These are phyloP conservation scores for Nudaria mundana DNA, from an alignment of 2,888 invertebrate species.

Conservation along the genomic window DNA sequence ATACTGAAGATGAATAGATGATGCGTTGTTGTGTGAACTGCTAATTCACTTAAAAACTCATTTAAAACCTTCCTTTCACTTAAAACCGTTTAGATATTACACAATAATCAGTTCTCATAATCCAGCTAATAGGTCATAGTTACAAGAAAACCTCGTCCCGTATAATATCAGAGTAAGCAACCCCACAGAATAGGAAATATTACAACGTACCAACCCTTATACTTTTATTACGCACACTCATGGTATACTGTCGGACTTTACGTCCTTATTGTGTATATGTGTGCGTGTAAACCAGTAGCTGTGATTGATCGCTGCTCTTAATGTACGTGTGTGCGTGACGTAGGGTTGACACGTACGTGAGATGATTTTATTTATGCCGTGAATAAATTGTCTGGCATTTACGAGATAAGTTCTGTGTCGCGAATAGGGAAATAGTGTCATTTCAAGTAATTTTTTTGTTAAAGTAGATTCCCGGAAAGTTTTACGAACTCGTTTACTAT, in stretches of 20 bases:
- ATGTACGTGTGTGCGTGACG: constrained; percentile 33
- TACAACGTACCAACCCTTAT: constrained; percentile 32
- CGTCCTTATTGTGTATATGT: constrained; percentile 12
- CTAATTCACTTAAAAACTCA: no score
- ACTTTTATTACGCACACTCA: constrained; percentile 41
- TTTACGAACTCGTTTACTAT: background rate
- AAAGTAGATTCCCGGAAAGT: constrained; percentile 10
- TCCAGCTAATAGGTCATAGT: constrained; percentile 23
- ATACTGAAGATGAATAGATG: no score
- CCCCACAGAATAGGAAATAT: no score
- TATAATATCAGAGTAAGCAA: constrained; percentile 21
- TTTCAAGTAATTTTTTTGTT: constrained; percentile 12
- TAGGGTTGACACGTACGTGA: constrained; percentile 45
- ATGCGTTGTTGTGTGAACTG: no score
- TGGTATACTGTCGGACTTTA: constrained; percentile 24
- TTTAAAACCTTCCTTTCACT: no score
- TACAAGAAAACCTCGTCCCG: constrained; percentile 31
- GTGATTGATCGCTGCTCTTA: constrained; percentile 45
- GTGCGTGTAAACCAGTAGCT: constrained; percentile 25
- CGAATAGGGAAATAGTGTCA: constrained; percentile 21
- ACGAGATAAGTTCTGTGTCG: constrained; percentile 20
- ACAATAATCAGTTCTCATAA: constrained; percentile 10
- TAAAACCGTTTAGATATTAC: no score
- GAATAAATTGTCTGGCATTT: constrained; percentile 24
- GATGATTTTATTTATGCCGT: constrained; percentile 32